These are phyloP conservation scores for Cryptosula pallasiana DNA, from an alignment of 2,888 invertebrate species.

Conservation along the genomic window DNA sequence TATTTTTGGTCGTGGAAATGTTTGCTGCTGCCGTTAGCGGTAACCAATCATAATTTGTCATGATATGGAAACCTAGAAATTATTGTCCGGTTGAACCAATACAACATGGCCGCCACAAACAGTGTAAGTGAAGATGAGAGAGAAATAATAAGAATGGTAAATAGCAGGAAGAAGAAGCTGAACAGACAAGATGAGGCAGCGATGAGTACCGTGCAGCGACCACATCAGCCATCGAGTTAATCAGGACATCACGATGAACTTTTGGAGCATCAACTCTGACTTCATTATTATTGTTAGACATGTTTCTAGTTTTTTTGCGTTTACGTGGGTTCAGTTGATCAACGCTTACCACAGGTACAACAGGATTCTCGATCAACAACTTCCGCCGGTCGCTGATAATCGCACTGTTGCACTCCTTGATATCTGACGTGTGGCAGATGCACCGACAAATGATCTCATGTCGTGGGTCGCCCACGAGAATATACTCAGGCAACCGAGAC, in stretches of 20 bases:
- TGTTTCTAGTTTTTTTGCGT: not conserved
- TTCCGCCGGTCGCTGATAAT: not conserved
- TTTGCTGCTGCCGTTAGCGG: no score
- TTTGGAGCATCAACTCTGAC: not conserved
- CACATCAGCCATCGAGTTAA: not conserved
- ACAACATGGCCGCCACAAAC: no score
- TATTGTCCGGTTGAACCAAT: no score
- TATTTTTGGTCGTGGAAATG: no score
- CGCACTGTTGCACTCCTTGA: not conserved
- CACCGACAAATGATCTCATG: constrained; percentile 10
- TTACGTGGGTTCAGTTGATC: not conserved
- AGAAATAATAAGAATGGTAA: no score
- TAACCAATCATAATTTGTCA: no score
- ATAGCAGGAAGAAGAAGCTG: not conserved
- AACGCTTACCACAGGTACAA: not conserved
- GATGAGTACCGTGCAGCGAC: constrained; percentile 1
- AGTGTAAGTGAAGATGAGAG: no score
- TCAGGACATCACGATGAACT: not conserved
- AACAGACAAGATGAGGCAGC: not conserved
- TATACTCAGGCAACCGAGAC: constrained; percentile 9
- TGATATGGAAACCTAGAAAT: no score
- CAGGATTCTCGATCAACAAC: not conserved
- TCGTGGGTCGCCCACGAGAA: constrained; percentile 3
- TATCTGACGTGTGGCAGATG: constrained; percentile 1
- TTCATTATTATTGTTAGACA: not conserved